These are phyloP conservation scores for Piaya cayana DNA, from an alignment of 2,113 vertebrate genomes.

Conservation along the genomic window DNA sequence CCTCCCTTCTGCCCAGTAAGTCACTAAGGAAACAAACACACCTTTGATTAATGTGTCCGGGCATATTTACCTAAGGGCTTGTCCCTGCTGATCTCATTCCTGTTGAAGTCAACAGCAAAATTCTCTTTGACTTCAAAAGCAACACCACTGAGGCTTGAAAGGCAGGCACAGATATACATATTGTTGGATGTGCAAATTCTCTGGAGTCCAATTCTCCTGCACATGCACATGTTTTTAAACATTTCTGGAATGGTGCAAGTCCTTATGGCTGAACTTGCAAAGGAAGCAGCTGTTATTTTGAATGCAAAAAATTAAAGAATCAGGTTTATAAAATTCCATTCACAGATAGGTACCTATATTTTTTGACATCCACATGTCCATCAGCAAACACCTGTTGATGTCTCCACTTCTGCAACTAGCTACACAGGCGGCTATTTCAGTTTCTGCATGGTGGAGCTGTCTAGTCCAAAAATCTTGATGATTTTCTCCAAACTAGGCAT, in stretches of 20 bases:
- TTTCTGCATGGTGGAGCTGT: not conserved
- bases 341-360: not conserved
- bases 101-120: constrained; percentile 47
- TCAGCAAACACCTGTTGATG: not conserved
- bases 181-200: not conserved
- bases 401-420: not conserved
- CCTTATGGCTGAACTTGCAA: not conserved
- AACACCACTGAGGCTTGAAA: not conserved
- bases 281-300: not conserved
- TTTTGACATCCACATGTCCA: not conserved
- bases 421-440: not conserved
- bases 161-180: not conserved
- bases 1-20: not conserved
- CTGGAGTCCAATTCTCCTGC: not conserved
- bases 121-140: constrained; percentile 42
- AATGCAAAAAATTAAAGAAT: not conserved
- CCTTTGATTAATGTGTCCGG: constrained; percentile 45
- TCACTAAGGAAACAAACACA: constrained; percentile 54
- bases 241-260: not conserved
- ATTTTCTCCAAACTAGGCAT: not conserved
- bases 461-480: not conserved
- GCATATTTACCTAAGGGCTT: constrained; percentile 49
- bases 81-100: constrained; percentile 4
- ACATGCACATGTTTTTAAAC: not conserved
- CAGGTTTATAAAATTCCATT: not conserved